These are phyloP conservation scores for Rhadinocentrus ornatus DNA, from an alignment of 2,797 vertebrate genomes.

Conservation along the genomic window DNA sequence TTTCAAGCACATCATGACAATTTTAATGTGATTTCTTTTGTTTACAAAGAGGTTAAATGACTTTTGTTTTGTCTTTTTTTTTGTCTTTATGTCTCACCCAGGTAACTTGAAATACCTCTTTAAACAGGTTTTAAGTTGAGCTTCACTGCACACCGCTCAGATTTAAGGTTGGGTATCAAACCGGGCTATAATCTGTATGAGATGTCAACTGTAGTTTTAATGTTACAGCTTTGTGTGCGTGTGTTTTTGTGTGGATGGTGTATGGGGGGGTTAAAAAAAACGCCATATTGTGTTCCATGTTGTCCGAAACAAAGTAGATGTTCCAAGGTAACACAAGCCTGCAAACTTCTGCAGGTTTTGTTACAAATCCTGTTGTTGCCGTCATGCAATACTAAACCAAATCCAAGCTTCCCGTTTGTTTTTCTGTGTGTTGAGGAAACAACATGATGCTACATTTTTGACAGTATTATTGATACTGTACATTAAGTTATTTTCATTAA, in stretches of 20 bases:
- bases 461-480: neutral
- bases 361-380: constrained; percentile 20
- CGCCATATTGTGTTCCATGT: constrained; percentile 24
- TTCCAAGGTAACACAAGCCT: constrained; percentile 47
- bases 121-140: constrained; percentile 43
- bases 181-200: constrained; percentile 22
- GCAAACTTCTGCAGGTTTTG: constrained; percentile 13
- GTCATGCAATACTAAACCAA: constrained; percentile 4
- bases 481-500: neutral
- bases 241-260: neutral
- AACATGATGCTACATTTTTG: neutral
- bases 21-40: neutral
- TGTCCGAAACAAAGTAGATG: constrained; percentile 30
- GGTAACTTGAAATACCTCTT: constrained; percentile 43
- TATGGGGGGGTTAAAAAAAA: constrained; percentile 10
- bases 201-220: constrained; percentile 34
- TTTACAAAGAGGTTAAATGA: neutral
- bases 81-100: neutral
- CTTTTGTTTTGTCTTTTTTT: neutral
- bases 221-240: constrained; percentile 10
- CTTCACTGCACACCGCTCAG: constrained; percentile 16
- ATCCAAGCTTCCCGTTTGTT: neutral
- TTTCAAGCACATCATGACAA: neutral
- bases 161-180: constrained; percentile 37
- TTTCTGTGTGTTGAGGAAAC: neutral